Conservation (phyloP, 2,888 invertebrate species). For the Lasioglossum figueresi region DNA sequence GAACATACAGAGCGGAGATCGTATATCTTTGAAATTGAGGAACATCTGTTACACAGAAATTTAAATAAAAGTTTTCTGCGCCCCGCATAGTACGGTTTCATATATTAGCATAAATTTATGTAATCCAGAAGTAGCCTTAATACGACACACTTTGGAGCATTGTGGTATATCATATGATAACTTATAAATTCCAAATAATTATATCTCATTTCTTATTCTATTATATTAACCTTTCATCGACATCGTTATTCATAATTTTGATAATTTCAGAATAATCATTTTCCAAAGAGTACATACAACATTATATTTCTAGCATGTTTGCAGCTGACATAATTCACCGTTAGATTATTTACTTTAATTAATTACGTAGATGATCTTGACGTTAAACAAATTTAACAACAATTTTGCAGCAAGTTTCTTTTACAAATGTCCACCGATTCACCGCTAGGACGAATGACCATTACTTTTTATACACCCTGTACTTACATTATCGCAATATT, state of each 20-base stretch:
- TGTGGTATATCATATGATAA: background rate
- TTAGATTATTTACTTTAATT: background rate
- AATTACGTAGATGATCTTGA: no score
- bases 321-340: background rate
- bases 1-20: background rate
- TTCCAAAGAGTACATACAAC: background rate
- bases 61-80: constrained; percentile 13
- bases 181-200: background rate
- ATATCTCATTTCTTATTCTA: background rate
- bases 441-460: no score
- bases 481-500: no score
- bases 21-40: background rate
- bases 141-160: background rate
- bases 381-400: no score
- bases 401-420: no score
- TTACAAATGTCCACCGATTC: no score
- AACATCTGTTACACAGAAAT: constrained; percentile 28
- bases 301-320: background rate
- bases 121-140: background rate
- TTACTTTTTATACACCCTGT: no score
- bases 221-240: background rate
- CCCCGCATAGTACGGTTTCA: background rate
- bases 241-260: background rate
- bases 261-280: background rate
- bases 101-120: constrained; percentile 28